phyloP scores from a whole-genome alignment of 2,797 vertebrate genomes.

The Borostomias antarcticus region DNA sequence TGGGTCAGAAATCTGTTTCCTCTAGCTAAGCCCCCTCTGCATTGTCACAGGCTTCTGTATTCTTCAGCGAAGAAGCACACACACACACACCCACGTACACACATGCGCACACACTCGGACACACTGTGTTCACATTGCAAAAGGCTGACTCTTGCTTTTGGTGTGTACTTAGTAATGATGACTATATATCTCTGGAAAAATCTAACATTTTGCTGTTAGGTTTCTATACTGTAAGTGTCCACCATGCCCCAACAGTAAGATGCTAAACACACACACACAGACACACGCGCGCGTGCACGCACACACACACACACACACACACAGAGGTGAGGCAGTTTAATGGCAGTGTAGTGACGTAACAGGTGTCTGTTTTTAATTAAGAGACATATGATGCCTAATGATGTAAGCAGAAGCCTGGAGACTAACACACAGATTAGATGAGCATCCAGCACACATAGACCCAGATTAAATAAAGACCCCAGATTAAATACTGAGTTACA shows the following conservation, averaged over 20 bases:
- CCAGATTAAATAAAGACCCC: too few species aligned
- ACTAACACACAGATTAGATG: neutral
- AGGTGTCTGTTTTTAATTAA: constrained; percentile 52
- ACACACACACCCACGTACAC: constrained; percentile 4
- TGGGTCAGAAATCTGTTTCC: constrained; percentile 77
- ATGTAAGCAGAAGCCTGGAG: constrained; percentile 21
- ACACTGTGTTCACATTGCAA: constrained; percentile 4
- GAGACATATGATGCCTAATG: constrained; percentile 29
- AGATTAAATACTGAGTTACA: too few species aligned
- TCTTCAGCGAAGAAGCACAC: constrained; percentile 3
- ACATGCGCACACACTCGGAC: constrained; percentile 10
- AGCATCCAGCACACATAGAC: too few species aligned
- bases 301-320: constrained; percentile 29
- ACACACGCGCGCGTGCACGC: constrained; percentile 31
- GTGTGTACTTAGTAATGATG: neutral
- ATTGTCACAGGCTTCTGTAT: constrained; percentile 56
- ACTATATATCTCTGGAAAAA: neutral
- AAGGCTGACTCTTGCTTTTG: neutral
- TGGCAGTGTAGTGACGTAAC: constrained; percentile 19
- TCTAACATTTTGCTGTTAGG: too few species aligned
- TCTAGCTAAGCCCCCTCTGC: constrained; percentile 61
- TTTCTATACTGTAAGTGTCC: neutral
- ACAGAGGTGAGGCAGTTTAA: constrained; percentile 21
- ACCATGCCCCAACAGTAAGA: neutral
- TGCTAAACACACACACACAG: neutral